Evolutionary conservation across 2,888 invertebrate genomes (phyloP).

Genomic region (Drosophila aldrichi): DNA sequence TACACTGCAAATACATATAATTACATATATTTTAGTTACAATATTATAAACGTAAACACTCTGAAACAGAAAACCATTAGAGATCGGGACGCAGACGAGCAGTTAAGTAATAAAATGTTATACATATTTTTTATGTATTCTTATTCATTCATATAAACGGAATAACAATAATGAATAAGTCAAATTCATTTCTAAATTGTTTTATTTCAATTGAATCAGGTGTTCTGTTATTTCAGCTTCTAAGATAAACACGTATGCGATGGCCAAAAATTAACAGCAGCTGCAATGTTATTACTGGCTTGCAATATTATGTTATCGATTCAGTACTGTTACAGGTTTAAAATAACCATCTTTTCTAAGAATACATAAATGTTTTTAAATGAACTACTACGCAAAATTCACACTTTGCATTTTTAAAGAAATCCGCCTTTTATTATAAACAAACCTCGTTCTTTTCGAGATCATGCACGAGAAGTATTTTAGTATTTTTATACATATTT

Average conservation of each 20-base stretch:
- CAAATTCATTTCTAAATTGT: not conserved
- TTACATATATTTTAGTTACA: conserved; percentile 72
- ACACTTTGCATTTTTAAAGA: too few relatives aligned
- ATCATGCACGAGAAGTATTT: not conserved
- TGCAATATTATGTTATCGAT: not conserved
- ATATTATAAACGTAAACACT: conserved; percentile 51
- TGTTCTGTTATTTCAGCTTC: not conserved
- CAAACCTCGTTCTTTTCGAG: too few relatives aligned
- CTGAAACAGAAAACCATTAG: conserved; percentile 37
- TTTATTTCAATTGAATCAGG: not conserved
- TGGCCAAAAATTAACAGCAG: not conserved
- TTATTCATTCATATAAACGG: conserved; percentile 42
- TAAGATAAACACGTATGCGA: not conserved
- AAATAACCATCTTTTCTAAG: too few relatives aligned
- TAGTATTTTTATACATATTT: conserved; percentile 21
- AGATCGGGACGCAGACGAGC: conserved; percentile 73
- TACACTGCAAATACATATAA: conserved; percentile 58
- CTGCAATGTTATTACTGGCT: not conserved
- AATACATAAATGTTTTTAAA: too few relatives aligned
- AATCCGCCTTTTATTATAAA: too few relatives aligned
- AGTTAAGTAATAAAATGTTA: conserved; percentile 78
- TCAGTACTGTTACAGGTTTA: not conserved
- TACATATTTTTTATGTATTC: conserved; percentile 56
- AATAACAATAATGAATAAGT: not conserved
- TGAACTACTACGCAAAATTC: too few relatives aligned